Conservation (phyloP, 2,797 vertebrate species). For the Paramormyrops hopkinsi region DNA sequence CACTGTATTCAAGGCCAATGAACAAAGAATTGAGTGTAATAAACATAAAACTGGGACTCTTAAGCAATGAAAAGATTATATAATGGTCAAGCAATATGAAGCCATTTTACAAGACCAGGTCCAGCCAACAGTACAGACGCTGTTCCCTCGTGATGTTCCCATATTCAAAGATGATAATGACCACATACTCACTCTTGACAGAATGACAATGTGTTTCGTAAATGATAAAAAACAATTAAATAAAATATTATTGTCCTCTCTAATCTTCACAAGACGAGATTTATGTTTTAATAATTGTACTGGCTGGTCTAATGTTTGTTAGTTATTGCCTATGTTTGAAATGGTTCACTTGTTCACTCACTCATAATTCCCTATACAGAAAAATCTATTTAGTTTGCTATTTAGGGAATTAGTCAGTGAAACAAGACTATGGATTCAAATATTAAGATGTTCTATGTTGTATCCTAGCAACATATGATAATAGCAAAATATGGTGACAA, state of each 20-base stretch:
- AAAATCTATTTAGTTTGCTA: neutral
- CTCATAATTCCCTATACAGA: neutral
- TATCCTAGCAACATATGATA: neutral
- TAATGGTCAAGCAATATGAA: neutral
- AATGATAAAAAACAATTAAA: neutral
- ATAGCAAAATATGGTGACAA: neutral
- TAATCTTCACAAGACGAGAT: neutral
- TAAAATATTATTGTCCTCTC: slow-evolving; percentile 1
- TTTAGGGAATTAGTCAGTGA: neutral
- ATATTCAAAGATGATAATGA: neutral
- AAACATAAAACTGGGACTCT: neutral
- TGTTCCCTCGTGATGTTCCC: neutral
- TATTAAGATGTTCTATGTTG: neutral
- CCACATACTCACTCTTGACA: neutral
- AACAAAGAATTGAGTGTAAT: neutral
- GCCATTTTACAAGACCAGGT: neutral
- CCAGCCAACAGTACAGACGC: neutral
- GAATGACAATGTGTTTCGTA: neutral
- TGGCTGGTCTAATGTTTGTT: neutral
- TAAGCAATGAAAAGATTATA: neutral
- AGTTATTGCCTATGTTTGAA: neutral
- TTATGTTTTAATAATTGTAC: neutral
- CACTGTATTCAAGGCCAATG: neutral
- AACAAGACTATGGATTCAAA: neutral
- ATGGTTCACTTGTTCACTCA: neutral